phyloP scores from a whole-genome alignment of 64 coral and sea anemone genomes.

The Astreopora myriophthalma region DNA sequence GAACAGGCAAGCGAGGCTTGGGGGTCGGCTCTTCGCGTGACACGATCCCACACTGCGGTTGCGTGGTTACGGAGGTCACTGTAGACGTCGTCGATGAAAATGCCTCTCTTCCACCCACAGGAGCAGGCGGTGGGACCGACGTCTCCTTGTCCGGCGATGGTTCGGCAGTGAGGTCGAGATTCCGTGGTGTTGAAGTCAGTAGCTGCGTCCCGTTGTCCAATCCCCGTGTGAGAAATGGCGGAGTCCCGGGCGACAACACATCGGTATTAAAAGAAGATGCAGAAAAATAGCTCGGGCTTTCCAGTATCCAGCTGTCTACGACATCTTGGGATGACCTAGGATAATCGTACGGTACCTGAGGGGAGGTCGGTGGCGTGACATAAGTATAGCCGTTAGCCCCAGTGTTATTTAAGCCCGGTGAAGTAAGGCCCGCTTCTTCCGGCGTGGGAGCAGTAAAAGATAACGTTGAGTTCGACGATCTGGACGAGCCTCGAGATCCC shows the following conservation, averaged over 20 bases:
- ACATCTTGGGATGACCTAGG: not conserved
- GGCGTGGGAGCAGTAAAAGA: not conserved
- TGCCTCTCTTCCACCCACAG: not conserved
- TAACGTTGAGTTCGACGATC: conserved; percentile 30
- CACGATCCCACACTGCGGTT: not conserved
- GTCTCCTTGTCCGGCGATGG: not conserved
- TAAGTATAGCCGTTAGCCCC: conserved; percentile 41
- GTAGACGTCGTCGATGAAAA: not conserved
- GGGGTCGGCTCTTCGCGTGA: not conserved
- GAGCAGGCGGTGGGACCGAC: not conserved
- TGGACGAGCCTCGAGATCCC: conserved; percentile 12
- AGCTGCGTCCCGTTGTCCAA: not conserved
- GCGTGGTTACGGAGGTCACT: not conserved
- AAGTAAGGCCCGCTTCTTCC: not conserved
- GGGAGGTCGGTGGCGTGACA: conserved; percentile 7
- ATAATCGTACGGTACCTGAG: not conserved
- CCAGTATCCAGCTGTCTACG: conserved; percentile 15
- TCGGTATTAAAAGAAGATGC: conserved; percentile 26
- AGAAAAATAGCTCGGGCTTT: conserved; percentile 13
- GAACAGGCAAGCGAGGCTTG: conserved; percentile 17
- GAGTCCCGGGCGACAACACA: not conserved
- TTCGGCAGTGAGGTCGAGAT: not conserved
- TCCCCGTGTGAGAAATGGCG: not conserved
- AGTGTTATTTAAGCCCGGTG: not conserved
- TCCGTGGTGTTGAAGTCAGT: not conserved